A percentile compares a stretch with the other conserved stretches of the same genome.
Conservation (phyloP, 2,888 invertebrate species). For the Chirona hameri region DNA sequence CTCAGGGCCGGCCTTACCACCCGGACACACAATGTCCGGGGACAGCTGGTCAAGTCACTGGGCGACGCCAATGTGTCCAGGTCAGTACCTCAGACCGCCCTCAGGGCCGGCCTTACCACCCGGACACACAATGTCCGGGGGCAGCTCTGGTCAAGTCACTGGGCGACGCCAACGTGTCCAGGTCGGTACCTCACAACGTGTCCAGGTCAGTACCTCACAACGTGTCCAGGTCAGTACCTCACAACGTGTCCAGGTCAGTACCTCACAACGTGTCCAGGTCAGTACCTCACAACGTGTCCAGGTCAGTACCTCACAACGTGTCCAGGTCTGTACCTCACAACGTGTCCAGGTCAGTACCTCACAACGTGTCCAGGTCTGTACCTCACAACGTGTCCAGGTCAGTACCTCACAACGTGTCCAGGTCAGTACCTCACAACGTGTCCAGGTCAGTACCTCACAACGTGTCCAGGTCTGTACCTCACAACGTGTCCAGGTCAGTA, state of each 20-base stretch:
- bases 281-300: conserved; percentile 55
- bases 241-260: conserved; percentile 69
- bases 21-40: conserved; percentile 71
- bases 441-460: conserved; percentile 74
- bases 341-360: conserved; percentile 69
- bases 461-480: conserved; percentile 53
- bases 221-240: conserved; percentile 54
- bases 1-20: conserved; percentile 78
- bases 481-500: conserved; percentile 58
- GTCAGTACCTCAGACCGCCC: conserved; percentile 53
- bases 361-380: conserved; percentile 59
- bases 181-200: conserved; percentile 53
- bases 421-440: conserved; percentile 52
- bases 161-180: conserved; percentile 69
- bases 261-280: conserved; percentile 61
- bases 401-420: conserved; percentile 65
- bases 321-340: conserved; percentile 46
- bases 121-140: conserved; percentile 74
- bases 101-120: conserved; percentile 77
- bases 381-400: conserved; percentile 62
- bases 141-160: conserved; percentile 70
- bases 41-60: conserved; percentile 72
- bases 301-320: conserved; percentile 74
- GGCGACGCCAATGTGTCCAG: conserved; percentile 69
- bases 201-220: conserved; percentile 77